Conservation (phyloP, 2,797 vertebrate genomes). For the Brachymystax lenok region DNA sequence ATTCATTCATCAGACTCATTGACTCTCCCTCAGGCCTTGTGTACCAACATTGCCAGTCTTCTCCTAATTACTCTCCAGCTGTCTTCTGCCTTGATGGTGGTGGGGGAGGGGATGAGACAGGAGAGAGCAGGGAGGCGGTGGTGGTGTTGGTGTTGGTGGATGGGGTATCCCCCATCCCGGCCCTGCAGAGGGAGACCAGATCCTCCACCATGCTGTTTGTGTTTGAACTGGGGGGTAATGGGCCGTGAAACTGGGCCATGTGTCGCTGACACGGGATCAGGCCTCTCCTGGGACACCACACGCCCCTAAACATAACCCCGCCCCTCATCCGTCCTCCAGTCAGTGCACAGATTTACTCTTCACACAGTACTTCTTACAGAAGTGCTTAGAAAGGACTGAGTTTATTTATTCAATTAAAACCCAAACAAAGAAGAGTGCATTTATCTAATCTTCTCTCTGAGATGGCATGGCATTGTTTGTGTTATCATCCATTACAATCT, state of each 20-base stretch:
- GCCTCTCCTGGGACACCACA: not conserved
- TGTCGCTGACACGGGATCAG: conserved; percentile 32
- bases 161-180: conserved; percentile 12
- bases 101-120: not conserved
- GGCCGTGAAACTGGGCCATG: conserved; percentile 38
- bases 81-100: not conserved
- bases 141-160: conserved; percentile 1
- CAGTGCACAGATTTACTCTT: not conserved
- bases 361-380: not conserved
- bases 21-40: not conserved
- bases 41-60: no score
- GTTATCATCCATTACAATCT: no score
- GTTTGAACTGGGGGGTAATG: conserved; percentile 38
- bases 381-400: not conserved
- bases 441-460: not conserved
- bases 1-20: not conserved
- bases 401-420: not conserved
- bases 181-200: not conserved
- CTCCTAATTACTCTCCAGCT: not conserved
- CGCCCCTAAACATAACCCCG: not conserved
- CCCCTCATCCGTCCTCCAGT: not conserved
- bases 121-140: not conserved
- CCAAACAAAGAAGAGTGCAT: not conserved
- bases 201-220: conserved; percentile 2
- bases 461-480: not conserved